Conservation (phyloP, 1,140 invertebrate genomes). For the Lanistes nyassanus region DNA sequence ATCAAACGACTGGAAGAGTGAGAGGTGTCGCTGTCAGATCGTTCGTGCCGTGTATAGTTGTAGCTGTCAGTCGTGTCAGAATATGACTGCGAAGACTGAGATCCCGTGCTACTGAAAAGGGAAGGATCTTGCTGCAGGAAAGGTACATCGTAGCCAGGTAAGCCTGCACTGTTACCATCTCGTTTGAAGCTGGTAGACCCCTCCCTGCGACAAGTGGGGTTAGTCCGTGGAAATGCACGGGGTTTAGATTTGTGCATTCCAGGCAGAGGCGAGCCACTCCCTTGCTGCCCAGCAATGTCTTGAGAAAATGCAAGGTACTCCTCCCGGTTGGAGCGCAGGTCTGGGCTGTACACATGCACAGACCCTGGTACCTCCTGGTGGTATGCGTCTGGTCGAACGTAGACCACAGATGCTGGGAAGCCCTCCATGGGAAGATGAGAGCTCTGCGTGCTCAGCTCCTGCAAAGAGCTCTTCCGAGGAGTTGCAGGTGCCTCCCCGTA, state of each 20-base stretch:
- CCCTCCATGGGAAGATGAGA: constrained; percentile 29
- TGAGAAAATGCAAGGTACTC: constrained; percentile 61
- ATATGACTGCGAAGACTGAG: constrained; percentile 51
- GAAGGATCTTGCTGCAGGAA: constrained; percentile 24
- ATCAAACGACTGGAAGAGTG: constrained; percentile 46
- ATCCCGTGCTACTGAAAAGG: constrained; percentile 30
- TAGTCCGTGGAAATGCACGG: constrained; percentile 63
- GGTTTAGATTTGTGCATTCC: constrained; percentile 52
- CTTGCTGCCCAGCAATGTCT: constrained; percentile 59
- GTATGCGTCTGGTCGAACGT: constrained; percentile 34
- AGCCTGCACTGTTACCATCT: constrained; percentile 48
- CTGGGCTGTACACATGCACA: constrained; percentile 49
- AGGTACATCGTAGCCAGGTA: constrained; percentile 30
- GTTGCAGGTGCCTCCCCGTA: constrained; percentile 15
- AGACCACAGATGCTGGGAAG: constrained; percentile 34
- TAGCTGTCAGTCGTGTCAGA: constrained; percentile 32
- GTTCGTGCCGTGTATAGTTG: constrained; percentile 51
- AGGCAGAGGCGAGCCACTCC: constrained; percentile 52
- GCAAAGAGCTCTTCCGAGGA: constrained; percentile 32
- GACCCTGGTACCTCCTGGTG: constrained; percentile 28
- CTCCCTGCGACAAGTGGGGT: constrained; percentile 57
- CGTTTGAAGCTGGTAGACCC: constrained; percentile 36
- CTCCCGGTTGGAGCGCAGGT: constrained; percentile 37
- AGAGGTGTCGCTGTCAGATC: constrained; percentile 64
- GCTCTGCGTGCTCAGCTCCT: constrained; percentile 24